A percentile compares a stretch with the other conserved stretches of the same genome.
Evolutionary conservation across 2,888 invertebrate species (phyloP).

Genomic region (Oscheius sp.): DNA sequence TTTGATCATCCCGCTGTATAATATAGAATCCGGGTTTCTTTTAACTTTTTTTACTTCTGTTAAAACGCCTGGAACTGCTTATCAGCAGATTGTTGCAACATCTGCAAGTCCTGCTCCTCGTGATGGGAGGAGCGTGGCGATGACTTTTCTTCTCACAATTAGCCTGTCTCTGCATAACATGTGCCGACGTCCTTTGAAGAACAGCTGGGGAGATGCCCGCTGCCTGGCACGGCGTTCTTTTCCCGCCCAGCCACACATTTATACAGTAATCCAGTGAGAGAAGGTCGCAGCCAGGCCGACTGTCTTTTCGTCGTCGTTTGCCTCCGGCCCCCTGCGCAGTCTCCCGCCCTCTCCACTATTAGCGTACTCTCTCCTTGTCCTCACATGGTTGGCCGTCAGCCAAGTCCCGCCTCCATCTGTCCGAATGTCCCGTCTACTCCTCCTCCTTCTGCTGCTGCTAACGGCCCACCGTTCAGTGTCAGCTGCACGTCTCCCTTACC

Average conservation of each 20-base stretch:
- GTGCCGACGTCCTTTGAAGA: conserved; percentile 6
- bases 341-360: conserved; percentile 9
- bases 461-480: not conserved
- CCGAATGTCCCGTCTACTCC: conserved; percentile 11
- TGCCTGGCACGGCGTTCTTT: conserved; percentile 24
- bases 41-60: not conserved
- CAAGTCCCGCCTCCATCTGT: conserved; percentile 24
- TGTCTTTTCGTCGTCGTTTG: not conserved
- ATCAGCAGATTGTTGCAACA: not conserved
- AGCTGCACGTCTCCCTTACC: not conserved
- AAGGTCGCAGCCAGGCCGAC: conserved; percentile 5
- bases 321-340: not conserved
- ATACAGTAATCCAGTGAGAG: conserved; percentile 10
- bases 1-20: not conserved
- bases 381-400: conserved; percentile 22
- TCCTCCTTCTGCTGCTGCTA: not conserved
- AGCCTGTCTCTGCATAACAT: not conserved
- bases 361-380: not conserved
- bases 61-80: no score
- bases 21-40: no score
- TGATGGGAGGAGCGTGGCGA: not conserved
- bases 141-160: not conserved
- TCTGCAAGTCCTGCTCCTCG: conserved; percentile 4
- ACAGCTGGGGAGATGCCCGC: conserved; percentile 17
- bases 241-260: conserved; percentile 9